Conservation (phyloP, 2,888 invertebrate genomes). For the Spatulosminthurus flaviceps region DNA sequence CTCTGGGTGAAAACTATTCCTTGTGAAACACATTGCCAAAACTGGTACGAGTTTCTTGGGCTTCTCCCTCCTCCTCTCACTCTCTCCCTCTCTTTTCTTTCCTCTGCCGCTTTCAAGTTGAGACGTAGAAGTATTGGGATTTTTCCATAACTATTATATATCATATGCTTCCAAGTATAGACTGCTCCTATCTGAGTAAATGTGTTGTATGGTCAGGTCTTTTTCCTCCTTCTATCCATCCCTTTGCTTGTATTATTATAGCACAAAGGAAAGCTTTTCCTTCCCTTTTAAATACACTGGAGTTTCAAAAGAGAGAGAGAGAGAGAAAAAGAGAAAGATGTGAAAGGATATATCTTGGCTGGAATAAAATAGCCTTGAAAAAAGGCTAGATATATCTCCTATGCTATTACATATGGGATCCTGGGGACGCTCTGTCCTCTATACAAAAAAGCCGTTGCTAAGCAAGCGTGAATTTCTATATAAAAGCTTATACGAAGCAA, state of each 20-base stretch:
- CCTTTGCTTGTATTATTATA: background rate
- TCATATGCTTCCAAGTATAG: background rate
- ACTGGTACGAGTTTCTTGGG: background rate
- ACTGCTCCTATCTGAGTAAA: no score
- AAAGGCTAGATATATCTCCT: no score
- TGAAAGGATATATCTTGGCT: background rate
- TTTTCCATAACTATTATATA: no score
- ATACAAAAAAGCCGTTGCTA: no score
- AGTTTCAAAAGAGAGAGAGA: background rate
- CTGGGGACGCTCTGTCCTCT: no score
- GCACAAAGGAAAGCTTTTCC: conserved; percentile 4
- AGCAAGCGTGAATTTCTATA: no score
- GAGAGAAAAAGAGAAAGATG: background rate
- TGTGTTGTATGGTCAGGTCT: background rate
- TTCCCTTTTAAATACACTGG: background rate
- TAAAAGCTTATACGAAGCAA: no score
- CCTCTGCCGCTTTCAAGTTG: background rate
- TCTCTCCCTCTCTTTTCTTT: background rate
- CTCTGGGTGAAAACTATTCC: background rate
- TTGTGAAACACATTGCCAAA: background rate
- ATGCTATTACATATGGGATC: no score
- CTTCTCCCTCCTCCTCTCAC: conserved; percentile 4
- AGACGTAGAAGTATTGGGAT: no score
- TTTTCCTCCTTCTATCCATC: background rate
- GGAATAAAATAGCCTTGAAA: background rate